These are phyloP conservation scores for Achlya flavicornis DNA, from an alignment of 2,888 invertebrate species.

Conservation along the genomic window DNA sequence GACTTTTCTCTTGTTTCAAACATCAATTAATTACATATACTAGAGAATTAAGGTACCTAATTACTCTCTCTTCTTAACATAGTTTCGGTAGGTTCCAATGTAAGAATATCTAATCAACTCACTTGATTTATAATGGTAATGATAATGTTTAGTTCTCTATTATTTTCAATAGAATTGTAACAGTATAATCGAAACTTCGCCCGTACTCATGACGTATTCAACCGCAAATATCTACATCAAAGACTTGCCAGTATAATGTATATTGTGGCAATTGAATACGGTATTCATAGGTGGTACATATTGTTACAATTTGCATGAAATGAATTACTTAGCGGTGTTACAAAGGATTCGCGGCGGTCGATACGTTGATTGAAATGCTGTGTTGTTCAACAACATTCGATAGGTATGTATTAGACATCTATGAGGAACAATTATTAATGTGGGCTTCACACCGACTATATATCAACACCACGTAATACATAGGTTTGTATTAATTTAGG, in stretches of 20 bases:
- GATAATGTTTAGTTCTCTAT: not conserved
- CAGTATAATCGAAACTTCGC: constrained; percentile 21
- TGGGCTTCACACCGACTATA: not conserved
- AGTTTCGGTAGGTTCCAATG: too few species aligned
- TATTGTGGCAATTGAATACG: constrained; percentile 42
- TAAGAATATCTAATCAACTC: not conserved
- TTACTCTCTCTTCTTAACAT: too few species aligned
- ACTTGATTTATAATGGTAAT: not conserved
- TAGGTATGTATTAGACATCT: not conserved
- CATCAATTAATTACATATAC: too few species aligned
- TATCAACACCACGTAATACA: not conserved
- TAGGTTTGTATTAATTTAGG: not conserved
- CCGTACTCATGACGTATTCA: constrained; percentile 39
- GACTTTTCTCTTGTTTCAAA: too few species aligned
- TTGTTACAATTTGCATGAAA: constrained; percentile 44
- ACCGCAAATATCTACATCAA: constrained; percentile 36
- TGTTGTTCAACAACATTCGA: constrained; percentile 3
- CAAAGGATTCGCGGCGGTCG: constrained; percentile 37
- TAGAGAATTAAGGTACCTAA: too few species aligned
- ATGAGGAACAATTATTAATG: not conserved
- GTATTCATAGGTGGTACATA: constrained; percentile 37
- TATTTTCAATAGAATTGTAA: constrained; percentile 1
- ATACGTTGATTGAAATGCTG: constrained; percentile 24
- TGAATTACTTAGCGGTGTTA: constrained; percentile 47
- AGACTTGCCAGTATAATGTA: constrained; percentile 38